Percentiles rank a stretch among this genome's conserved stretches.
phyloP scores from a whole-genome alignment of 2,888 invertebrate genomes.

The Plusia festucae region DNA sequence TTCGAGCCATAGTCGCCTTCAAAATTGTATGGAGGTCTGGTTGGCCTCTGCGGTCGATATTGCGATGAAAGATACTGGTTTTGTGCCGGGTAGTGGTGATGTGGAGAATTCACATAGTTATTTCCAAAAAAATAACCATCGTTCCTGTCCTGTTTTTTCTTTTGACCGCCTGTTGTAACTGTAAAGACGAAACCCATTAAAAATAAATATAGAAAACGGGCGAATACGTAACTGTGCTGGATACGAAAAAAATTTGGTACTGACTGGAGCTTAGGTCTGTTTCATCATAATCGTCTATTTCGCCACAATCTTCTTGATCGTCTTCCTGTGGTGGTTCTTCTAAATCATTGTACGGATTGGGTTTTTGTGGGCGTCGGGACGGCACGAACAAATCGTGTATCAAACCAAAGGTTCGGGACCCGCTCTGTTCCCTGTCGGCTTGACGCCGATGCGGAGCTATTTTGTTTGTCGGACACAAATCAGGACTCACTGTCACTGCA shows the following conservation, averaged over 20 bases:
- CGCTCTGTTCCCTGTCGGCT: constrained; percentile 59
- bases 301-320: constrained; percentile 80
- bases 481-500: constrained; percentile 76
- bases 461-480: constrained; percentile 83
- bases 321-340: constrained; percentile 79
- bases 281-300: constrained; percentile 86
- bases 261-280: constrained; percentile 81
- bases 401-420: constrained; percentile 76
- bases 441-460: constrained; percentile 79
- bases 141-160: constrained; percentile 38
- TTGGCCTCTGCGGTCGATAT: constrained; percentile 56
- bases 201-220: too few species aligned
- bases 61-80: constrained; percentile 26
- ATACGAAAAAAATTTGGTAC: constrained; percentile 48
- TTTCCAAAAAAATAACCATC: constrained; percentile 41
- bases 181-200: constrained; percentile 29
- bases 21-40: constrained; percentile 38
- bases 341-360: constrained; percentile 62
- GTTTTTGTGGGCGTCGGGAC: constrained; percentile 61
- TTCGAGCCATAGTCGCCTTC: constrained; percentile 76
- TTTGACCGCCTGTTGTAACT: constrained; percentile 67
- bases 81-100: constrained; percentile 31
- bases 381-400: constrained; percentile 74
- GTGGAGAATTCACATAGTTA: constrained; percentile 49
- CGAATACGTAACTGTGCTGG: too few species aligned